Conservation (phyloP, 2,797 vertebrate species). For the Rhinoraja longicauda region DNA sequence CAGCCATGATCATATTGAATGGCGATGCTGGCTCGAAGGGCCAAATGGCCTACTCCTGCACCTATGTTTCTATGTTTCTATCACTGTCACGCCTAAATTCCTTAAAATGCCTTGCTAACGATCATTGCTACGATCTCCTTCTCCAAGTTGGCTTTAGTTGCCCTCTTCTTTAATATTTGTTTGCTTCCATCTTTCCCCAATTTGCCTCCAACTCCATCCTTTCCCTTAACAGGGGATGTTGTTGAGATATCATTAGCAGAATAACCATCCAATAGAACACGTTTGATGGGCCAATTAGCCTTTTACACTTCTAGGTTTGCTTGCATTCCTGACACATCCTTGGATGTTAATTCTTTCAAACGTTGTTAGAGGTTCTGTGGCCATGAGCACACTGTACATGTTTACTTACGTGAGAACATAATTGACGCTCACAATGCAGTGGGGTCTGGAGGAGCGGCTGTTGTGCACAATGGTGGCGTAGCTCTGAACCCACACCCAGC, state of each 20-base stretch:
- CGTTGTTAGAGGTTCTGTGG: not conserved
- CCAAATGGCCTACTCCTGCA: no score
- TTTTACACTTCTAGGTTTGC: not conserved
- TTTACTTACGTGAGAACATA: slow-evolving; percentile 76
- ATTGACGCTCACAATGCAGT: slow-evolving; percentile 78
- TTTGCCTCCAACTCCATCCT: no score
- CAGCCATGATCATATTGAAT: no score
- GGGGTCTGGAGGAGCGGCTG: slow-evolving; percentile 70
- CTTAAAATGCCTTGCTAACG: no score
- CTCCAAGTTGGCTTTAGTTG: no score
- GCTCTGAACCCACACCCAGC: slow-evolving; percentile 74
- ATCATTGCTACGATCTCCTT: no score
- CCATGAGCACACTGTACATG: not conserved
- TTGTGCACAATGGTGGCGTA: slow-evolving; percentile 71
- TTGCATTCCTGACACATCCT: not conserved
- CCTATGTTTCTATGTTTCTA: no score
- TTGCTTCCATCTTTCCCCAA: no score
- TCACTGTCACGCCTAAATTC: no score
- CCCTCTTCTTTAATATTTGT: no score
- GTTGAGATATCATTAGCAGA: not conserved
- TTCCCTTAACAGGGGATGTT: no score
- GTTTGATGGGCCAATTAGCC: not conserved
- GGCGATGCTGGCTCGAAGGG: no score
- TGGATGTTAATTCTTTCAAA: not conserved
- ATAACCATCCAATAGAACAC: not conserved